Percentiles rank a stretch among this genome's conserved stretches.
phyloP scores from a whole-genome alignment of 1,140 invertebrate genomes.

The Lepidostoma basale region DNA sequence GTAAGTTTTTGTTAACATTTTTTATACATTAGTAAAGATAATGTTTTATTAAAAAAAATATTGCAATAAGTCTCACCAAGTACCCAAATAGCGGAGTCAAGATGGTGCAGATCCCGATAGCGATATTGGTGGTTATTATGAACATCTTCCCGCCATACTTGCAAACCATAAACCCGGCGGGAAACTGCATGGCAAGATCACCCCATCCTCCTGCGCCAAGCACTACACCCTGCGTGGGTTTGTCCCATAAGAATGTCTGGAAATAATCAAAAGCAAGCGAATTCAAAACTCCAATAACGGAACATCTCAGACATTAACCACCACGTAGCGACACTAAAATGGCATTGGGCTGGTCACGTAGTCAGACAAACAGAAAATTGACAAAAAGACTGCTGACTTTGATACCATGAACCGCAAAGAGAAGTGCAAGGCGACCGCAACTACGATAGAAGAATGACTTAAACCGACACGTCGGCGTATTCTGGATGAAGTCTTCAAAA shows the following conservation, averaged over 20 bases:
- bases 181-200: not conserved
- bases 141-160: constrained; percentile 21
- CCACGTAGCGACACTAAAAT: not conserved
- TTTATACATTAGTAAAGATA: not conserved
- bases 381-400: not conserved
- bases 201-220: constrained; percentile 16
- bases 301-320: not conserved
- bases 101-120: not conserved
- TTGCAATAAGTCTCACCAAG: not conserved
- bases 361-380: not conserved
- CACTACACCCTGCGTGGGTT: constrained; percentile 5
- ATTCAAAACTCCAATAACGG: not conserved
- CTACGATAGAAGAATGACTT: not conserved
- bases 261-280: not conserved
- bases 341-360: not conserved
- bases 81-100: not conserved
- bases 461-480: not conserved
- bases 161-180: constrained; percentile 6
- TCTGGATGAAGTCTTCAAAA: too few relatives aligned
- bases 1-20: too few relatives aligned
- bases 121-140: not conserved
- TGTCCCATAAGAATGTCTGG: constrained; percentile 26
- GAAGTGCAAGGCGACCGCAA: too few relatives aligned
- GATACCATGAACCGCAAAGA: too few relatives aligned
- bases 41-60: not conserved